Evolutionary conservation across 2,888 invertebrate genomes (phyloP).

Genomic region (Liopterus haemorrhoidalis): DNA sequence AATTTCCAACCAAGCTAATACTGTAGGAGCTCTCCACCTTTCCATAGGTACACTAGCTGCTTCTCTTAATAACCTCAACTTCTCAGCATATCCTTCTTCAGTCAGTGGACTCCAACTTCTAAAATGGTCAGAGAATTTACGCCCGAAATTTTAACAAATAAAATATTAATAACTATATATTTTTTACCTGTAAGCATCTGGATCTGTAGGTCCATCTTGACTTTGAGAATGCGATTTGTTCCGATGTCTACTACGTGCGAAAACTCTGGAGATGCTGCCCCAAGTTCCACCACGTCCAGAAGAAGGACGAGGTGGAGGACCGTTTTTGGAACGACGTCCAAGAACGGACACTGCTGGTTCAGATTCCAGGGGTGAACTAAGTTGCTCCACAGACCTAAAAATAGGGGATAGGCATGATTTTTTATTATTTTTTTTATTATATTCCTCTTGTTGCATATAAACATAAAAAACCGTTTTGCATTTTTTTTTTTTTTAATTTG

Average conservation of each 20-base stretch:
- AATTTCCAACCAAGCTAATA: slow-evolving; percentile 90
- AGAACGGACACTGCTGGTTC: slow-evolving; percentile 56
- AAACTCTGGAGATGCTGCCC: slow-evolving; percentile 88
- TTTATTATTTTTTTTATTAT: too few species aligned
- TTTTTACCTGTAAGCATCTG: too few species aligned
- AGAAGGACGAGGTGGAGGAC: slow-evolving; percentile 43
- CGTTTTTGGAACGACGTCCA: slow-evolving; percentile 41
- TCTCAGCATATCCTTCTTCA: slow-evolving; percentile 70
- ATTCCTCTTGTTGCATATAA: too few species aligned
- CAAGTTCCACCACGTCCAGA: slow-evolving; percentile 72
- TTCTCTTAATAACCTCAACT: slow-evolving; percentile 70
- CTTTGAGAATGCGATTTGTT: too few species aligned
- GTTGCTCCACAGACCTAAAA: slow-evolving; percentile 70
- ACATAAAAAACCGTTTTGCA: too few species aligned
- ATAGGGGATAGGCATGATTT: too few species aligned
- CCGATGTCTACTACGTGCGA: slow-evolving; percentile 78
- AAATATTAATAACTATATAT: too few species aligned
- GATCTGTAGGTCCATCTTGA: too few species aligned
- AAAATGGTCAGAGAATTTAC: slow-evolving; percentile 47
- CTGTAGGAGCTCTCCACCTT: slow-evolving; percentile 87
- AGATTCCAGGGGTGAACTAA: slow-evolving; percentile 69
- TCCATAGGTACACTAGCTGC: slow-evolving; percentile 80
- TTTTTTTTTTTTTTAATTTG: too few species aligned
- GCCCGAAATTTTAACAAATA: slow-evolving; percentile 36
- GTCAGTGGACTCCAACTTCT: slow-evolving; percentile 61